These are phyloP conservation scores for Apomyelois bistriatella DNA, from an alignment of 2,888 invertebrate genomes.

Conservation along the genomic window DNA sequence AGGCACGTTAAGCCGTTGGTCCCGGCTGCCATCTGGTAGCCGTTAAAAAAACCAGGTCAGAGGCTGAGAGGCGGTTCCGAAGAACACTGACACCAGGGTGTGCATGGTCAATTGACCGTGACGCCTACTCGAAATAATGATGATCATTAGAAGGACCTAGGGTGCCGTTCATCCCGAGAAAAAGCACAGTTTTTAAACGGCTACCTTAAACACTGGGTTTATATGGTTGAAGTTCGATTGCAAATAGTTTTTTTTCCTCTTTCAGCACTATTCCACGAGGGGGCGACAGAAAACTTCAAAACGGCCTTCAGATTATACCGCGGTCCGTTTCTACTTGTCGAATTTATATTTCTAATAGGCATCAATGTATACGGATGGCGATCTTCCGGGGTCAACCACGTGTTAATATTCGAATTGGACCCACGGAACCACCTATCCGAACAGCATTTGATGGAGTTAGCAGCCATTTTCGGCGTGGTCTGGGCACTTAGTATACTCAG, in stretches of 20 bases:
- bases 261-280: constrained; percentile 87
- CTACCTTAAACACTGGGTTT: too few species aligned
- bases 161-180: too few species aligned
- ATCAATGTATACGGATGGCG: constrained; percentile 98
- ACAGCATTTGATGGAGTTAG: constrained; percentile 96
- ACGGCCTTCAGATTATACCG: constrained; percentile 96
- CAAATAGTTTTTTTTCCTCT: constrained; percentile 34
- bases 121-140: too few species aligned
- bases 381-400: constrained; percentile 98
- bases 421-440: constrained; percentile 96
- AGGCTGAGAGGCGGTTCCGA: too few species aligned
- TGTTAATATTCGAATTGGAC: constrained; percentile 97
- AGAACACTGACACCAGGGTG: too few species aligned
- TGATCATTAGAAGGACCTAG: too few species aligned
- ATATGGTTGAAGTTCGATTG: too few species aligned
- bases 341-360: constrained; percentile 96
- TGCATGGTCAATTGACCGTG: too few species aligned
- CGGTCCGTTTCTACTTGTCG: constrained; percentile 94
- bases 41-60: too few species aligned
- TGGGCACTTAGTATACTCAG: constrained; percentile 95
- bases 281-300: constrained; percentile 85
- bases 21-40: too few species aligned
- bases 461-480: constrained; percentile 95
- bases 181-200: too few species aligned
- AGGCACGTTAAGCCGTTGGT: too few species aligned